Base-by-base conservation (phyloP, 2,888 invertebrate genomes). In the Agrilus biguttatus region DNA sequence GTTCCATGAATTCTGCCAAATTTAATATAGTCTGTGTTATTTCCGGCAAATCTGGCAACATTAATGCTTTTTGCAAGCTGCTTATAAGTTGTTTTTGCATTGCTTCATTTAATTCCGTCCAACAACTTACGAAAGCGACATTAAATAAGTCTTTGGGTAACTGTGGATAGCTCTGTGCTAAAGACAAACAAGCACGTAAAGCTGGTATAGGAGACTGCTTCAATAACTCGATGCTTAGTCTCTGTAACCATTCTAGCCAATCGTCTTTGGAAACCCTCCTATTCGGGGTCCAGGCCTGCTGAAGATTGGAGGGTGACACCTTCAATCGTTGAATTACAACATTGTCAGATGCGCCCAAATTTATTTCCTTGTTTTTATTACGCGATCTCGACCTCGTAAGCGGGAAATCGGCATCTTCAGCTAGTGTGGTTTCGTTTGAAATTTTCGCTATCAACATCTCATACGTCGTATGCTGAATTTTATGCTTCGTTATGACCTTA, bases 1-100 rank as follows among this genome's bases (percentile, higher is more conserved):
- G 98, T 57, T 98, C 98, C 93, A 98, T 96, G 58, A 99, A 99
- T 65, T 98, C 98, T 0, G 96, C 96, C 48, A 99, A 70, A 69
- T 98, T 98, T 12, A 99, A 72, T 47, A 97, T 86, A 0, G 93
- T 92, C 58, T 96, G 96, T 0, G 93, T 95, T 37, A 96, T 83
- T 63, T 97, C 96, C 0, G 95, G 92, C 42, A 95, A 80, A 59
- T 95, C 95, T 5, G 91, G 90, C 0, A 93, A 90, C 45, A 82
- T 80, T 7, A 98, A 67, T 0, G 97, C 97, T 59, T 89, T 84
- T 53, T 90, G 84, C 28, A 98, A 67, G 28, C 88, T 89, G 41
- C 77, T 75, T 8, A 95, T 83, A 2, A 98, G 71, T 56, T 93
- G 91, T 35, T 80, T 75, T 49, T 92, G 89, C 44, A 86, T 80